Percentiles rank a stretch among this genome's conserved stretches.
Conservation (phyloP, 2,888 invertebrate genomes). For the Caenorhabditis afra region DNA sequence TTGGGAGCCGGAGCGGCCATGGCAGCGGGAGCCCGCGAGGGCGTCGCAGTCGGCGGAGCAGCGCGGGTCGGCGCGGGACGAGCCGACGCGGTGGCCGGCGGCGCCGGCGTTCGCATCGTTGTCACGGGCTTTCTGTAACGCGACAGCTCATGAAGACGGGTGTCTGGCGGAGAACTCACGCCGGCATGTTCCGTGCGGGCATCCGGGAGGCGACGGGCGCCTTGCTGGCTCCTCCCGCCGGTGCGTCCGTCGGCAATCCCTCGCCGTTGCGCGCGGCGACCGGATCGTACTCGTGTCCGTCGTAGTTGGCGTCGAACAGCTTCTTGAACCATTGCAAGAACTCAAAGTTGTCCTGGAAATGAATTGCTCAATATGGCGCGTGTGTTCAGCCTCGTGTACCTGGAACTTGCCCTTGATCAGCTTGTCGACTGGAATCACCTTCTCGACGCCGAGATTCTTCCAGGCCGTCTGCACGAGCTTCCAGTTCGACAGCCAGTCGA, state of each 20-base stretch:
- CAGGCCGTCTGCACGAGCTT: slow-evolving; percentile 96
- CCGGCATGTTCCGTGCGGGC: slow-evolving; percentile 28
- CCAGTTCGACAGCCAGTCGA: slow-evolving; percentile 99
- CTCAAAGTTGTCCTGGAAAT: slow-evolving; percentile 92
- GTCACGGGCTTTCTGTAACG: slow-evolving; percentile 49
- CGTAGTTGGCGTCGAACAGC: slow-evolving; percentile 99
- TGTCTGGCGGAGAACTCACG: too few species aligned
- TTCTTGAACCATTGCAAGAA: slow-evolving; percentile 99
- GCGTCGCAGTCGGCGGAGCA: not conserved
- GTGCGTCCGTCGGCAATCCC: slow-evolving; percentile 54
- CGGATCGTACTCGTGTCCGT: slow-evolving; percentile 96
- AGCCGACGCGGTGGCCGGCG: slow-evolving; percentile 29
- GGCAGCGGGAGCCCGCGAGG: not conserved
- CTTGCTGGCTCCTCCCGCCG: slow-evolving; percentile 29
- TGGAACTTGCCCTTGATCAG: slow-evolving; percentile 99
- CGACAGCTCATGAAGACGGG: too few species aligned
- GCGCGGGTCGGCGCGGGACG: slow-evolving; percentile 35
- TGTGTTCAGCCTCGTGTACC: too few species aligned
- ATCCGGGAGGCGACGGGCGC: slow-evolving; percentile 41
- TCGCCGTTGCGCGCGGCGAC: slow-evolving; percentile 87
- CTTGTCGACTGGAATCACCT: slow-evolving; percentile 99
- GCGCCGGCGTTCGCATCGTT: slow-evolving; percentile 46
- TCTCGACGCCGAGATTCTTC: slow-evolving; percentile 97
- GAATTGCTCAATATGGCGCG: too few species aligned
- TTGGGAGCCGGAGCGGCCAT: slow-evolving; percentile 18